Conservation (phyloP, 2,113 vertebrate species). For the Calyptomena viridis region DNA sequence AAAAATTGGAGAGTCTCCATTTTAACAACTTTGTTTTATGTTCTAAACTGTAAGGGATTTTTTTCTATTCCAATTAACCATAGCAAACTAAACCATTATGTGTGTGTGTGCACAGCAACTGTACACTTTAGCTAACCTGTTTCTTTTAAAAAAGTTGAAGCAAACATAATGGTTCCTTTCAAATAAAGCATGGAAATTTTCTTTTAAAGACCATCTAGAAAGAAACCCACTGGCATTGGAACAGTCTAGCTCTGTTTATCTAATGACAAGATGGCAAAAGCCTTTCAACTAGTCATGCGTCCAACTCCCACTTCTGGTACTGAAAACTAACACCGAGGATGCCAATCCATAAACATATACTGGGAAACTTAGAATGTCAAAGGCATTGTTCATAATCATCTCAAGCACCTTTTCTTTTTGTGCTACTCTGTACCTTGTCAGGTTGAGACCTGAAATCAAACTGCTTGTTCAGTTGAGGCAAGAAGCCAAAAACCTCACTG, state of each 20-base stretch:
- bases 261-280: neutral
- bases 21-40: neutral
- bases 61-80: neutral
- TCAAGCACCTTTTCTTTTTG: neutral
- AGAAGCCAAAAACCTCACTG: neutral
- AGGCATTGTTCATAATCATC: neutral
- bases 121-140: neutral
- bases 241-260: neutral
- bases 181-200: neutral
- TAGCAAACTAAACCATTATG: neutral
- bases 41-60: neutral
- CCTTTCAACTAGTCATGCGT: neutral
- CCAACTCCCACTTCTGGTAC: neutral
- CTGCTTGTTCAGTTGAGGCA: neutral
- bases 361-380: neutral
- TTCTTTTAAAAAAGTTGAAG: neutral
- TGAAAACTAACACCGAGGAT: neutral
- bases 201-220: neutral
- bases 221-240: neutral
- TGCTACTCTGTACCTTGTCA: neutral
- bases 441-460: neutral
- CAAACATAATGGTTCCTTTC: neutral
- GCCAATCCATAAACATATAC: neutral
- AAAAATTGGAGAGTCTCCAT: neutral
- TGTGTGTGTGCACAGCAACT: neutral